Percentiles rank a stretch among this genome's conserved stretches.
phyloP scores from a whole-genome alignment of 1,140 invertebrate genomes.

The Diorhabda carinulata region DNA sequence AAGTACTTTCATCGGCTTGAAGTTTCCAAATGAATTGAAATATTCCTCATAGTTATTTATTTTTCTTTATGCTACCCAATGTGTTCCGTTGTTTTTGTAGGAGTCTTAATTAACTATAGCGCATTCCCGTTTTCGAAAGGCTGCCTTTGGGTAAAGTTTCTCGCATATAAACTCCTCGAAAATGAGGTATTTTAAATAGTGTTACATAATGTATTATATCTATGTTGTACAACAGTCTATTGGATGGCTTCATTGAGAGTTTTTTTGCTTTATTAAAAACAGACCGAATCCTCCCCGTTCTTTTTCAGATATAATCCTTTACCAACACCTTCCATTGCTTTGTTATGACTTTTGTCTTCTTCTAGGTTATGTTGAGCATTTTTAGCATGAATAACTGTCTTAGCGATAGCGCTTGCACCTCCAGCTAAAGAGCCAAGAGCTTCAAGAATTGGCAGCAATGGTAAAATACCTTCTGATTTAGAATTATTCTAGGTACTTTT shows the following conservation, averaged over 20 bases:
- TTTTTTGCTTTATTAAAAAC: conserved; percentile 26
- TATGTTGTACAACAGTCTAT: conserved; percentile 27
- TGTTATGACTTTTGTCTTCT: conserved; percentile 42
- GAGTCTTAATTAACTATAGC: conserved; percentile 43
- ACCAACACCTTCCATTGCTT: conserved; percentile 38
- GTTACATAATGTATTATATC: conserved; percentile 32
- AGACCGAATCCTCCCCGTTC: not conserved
- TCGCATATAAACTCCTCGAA: conserved; percentile 44
- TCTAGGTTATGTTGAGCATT: conserved; percentile 33
- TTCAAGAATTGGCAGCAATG: conserved; percentile 44
- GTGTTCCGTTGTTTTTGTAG: conserved; percentile 36
- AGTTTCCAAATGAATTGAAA: conserved; percentile 41
- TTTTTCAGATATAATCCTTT: conserved; percentile 39
- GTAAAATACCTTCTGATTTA: conserved; percentile 44
- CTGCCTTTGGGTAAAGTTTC: too few species aligned
- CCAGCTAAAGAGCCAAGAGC: conserved; percentile 37
- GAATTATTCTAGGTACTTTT: conserved; percentile 38
- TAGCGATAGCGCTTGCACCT: conserved; percentile 39
- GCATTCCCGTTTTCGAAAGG: too few species aligned
- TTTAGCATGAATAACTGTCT: conserved; percentile 38
- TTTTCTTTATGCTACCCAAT: conserved; percentile 46
- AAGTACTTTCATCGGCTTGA: conserved; percentile 39
- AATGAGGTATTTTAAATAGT: conserved; percentile 34
- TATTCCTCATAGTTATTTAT: conserved; percentile 26
- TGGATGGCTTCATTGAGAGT: conserved; percentile 31